Conservation (phyloP, 2,888 invertebrate genomes). For the Trachelus tabidus region DNA sequence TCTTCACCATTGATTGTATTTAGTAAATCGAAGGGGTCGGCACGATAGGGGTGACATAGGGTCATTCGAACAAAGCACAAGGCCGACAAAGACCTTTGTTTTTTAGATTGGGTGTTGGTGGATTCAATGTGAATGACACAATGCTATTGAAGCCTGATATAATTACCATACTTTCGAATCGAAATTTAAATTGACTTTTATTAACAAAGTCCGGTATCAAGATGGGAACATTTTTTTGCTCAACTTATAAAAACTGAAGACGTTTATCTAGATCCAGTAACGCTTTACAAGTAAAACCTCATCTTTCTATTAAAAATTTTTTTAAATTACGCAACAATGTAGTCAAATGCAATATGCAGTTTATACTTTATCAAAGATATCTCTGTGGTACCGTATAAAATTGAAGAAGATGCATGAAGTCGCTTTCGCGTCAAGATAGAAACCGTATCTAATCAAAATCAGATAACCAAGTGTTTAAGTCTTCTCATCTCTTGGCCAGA, state of each 20-base stretch:
- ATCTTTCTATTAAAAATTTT: background rate
- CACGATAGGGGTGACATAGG: slow-evolving; percentile 37
- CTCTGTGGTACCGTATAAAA: background rate
- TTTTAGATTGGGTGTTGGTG: slow-evolving; percentile 37
- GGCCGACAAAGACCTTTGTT: slow-evolving; percentile 38
- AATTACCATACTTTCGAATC: slow-evolving; percentile 34
- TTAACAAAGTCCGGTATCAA: slow-evolving; percentile 8
- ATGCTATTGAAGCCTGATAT: slow-evolving; percentile 30
- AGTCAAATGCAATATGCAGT: background rate
- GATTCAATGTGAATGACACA: slow-evolving; percentile 32
- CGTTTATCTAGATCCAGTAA: background rate
- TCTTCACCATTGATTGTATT: slow-evolving; percentile 36
- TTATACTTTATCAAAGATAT: background rate
- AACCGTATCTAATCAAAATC: background rate
- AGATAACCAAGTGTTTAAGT: background rate
- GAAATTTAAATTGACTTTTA: slow-evolving; percentile 39
- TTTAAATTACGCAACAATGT: background rate
- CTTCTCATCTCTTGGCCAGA: background rate
- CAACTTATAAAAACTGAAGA: background rate
- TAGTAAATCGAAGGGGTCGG: slow-evolving; percentile 40
- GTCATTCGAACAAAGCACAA: slow-evolving; percentile 33
- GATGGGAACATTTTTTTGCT: background rate
- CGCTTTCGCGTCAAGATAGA: background rate
- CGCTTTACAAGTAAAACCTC: background rate
- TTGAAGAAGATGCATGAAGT: background rate